Base-by-base conservation (phyloP, 2,797 vertebrate species). In the Melanotaenia boesemani region DNA sequence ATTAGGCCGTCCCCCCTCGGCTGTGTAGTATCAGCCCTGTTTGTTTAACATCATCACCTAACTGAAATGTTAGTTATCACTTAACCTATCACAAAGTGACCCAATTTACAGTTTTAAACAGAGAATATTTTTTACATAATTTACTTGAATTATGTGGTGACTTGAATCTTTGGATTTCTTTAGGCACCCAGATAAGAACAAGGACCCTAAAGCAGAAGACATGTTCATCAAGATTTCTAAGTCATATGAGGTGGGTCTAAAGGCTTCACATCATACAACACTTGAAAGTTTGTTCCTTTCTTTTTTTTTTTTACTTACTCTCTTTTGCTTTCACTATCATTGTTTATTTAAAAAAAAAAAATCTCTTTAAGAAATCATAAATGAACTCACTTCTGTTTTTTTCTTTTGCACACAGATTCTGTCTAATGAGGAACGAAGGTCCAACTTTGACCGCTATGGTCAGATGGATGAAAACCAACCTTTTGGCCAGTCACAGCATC, bases 121-220 rank as follows among this genome's bases (percentile, higher is more conserved):
- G 28, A 30, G 5, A 6, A 46, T 20, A 6, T 46, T 7, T 46
- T 46, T 46, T 6, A 46, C 20, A 16, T 44, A 13, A 2, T 44
- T 1, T 46, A 44, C 6, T 46, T 46, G 5, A 46, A 20, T 46
- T 46, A 20, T 10, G 11, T 11, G 36, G 18, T 70, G n/a, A 57
- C 37, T 15, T 11, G 10, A 60, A 6, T 63, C 0, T 72, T 10
- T 0, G 16, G 11, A 65, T 67, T 70, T 63, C 58, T 80, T 24
- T 22, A 99, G 98, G 98, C 98, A 99, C 80, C 98, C 98, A 39
- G 98, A 99, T 91, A 99, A 99, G 91, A 99, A 98, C 89, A 98
- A 96, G 91, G 95, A 97, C 79, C 97, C 98, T 0, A 95, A 94
- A 57, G 97, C 98, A 30, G 96, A 98, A 85, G 97, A 99, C 87